A percentile compares a stretch with the other conserved stretches of the same genome.
These are phyloP conservation scores for Conops quadrifasciatus DNA, from an alignment of 2,888 invertebrate species.

Conservation along the genomic window DNA sequence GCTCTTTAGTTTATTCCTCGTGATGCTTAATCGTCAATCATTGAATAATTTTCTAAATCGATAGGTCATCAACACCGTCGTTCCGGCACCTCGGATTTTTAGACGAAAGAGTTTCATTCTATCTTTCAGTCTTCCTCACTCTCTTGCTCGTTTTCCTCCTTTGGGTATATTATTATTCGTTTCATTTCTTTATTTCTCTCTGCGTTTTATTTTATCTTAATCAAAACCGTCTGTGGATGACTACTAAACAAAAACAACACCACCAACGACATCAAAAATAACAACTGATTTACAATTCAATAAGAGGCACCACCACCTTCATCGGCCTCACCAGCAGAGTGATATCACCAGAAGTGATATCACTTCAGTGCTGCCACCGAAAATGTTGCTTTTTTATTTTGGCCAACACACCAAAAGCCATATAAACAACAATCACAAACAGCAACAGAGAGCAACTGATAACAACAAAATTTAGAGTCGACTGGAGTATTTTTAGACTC, in stretches of 20 bases:
- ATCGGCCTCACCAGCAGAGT: slow-evolving; percentile 6
- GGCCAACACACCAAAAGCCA: neutral
- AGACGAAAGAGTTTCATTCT: neutral
- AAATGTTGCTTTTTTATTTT: neutral
- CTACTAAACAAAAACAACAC: no score
- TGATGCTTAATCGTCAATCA: no score
- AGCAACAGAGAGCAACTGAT: slow-evolving; percentile 26
- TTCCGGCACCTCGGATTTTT: no score
- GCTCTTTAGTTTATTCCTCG: no score
- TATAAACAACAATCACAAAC: slow-evolving; percentile 1
- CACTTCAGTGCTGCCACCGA: slow-evolving; percentile 20
- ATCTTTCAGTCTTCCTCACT: neutral
- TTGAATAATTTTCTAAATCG: no score
- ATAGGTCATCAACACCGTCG: no score
- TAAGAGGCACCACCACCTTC: neutral
- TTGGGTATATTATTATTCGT: no score
- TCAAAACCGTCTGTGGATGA: no score
- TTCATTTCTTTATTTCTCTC: neutral
- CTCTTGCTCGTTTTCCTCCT: neutral
- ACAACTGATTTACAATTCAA: slow-evolving; percentile 26
- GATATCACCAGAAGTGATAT: slow-evolving; percentile 22
- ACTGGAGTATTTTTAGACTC: slow-evolving; percentile 58
- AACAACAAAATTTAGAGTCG: slow-evolving; percentile 55
- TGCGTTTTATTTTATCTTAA: neutral
- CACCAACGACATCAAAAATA: no score